Evolutionary conservation across 2,888 invertebrate genomes (phyloP).

Genomic region (Lutraria lutraria): DNA sequence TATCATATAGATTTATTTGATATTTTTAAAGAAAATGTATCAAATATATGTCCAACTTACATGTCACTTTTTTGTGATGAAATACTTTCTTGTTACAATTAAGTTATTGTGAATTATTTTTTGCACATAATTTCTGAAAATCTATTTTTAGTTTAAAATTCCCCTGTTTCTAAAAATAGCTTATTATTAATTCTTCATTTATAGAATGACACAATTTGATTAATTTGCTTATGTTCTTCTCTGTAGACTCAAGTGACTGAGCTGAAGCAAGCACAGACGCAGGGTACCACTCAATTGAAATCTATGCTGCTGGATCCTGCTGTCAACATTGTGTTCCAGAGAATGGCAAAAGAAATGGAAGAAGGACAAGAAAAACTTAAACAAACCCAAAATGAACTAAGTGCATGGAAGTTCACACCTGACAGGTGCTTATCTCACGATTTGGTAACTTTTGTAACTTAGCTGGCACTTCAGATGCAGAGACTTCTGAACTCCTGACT

Average conservation of each 20-base stretch:
- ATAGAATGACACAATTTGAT: background rate
- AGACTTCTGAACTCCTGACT: background rate
- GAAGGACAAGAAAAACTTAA: constrained; percentile 96
- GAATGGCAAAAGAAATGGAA: constrained; percentile 95
- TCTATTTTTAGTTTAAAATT: constrained; percentile 7
- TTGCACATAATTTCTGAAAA: background rate
- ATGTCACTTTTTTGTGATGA: no score
- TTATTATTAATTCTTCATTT: background rate
- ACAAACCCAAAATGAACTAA: constrained; percentile 98
- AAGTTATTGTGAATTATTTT: no score
- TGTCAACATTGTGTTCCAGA: constrained; percentile 96
- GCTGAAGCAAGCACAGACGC: constrained; percentile 95
- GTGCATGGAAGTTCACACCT: constrained; percentile 99
- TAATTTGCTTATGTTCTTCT: background rate
- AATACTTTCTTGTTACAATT: no score
- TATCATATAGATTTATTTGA: no score
- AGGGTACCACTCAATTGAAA: constrained; percentile 91
- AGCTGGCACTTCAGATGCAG: constrained; percentile 31
- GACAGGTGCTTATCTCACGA: constrained; percentile 90
- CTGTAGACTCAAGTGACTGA: constrained; percentile 96
- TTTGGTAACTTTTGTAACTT: constrained; percentile 77
- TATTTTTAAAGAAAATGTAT: no score
- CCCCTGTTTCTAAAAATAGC: background rate
- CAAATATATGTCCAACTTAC: no score
- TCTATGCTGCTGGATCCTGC: constrained; percentile 97